phyloP scores from a whole-genome alignment of 2,797 vertebrate species.

The Phalloptychus januarius region DNA sequence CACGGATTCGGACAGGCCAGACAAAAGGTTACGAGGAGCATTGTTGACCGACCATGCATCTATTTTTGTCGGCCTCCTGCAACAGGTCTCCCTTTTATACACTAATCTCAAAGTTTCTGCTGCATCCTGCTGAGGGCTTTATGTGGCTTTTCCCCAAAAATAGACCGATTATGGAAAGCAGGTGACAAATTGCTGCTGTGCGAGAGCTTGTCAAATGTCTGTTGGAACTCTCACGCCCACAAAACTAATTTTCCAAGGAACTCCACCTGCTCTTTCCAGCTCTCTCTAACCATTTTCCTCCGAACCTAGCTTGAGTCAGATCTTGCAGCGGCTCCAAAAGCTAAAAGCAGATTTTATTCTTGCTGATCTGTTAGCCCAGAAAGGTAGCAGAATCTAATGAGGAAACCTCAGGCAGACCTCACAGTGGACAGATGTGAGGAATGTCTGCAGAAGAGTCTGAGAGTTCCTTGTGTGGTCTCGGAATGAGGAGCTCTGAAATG shows the following conservation, averaged over 20 bases:
- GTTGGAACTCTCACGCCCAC: conserved; percentile 40
- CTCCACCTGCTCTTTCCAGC: conserved; percentile 68
- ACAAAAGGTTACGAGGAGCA: conserved; percentile 65
- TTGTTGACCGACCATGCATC: conserved; percentile 72
- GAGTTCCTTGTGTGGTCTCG: conserved; percentile 15
- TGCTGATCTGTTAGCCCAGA: conserved; percentile 61
- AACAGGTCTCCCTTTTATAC: conserved; percentile 49
- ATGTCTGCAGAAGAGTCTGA: conserved; percentile 23
- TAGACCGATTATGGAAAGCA: conserved; percentile 58
- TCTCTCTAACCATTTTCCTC: conserved; percentile 54
- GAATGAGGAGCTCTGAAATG: conserved; percentile 13
- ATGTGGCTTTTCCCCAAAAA: conserved; percentile 41
- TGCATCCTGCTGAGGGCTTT: conserved; percentile 48
- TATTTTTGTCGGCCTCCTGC: conserved; percentile 54
- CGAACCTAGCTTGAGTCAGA: conserved; percentile 29
- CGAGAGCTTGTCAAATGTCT: conserved; percentile 49
- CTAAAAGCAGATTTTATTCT: conserved; percentile 37
- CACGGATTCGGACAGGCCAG: conserved; percentile 14
- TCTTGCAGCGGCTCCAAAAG: conserved; percentile 52
- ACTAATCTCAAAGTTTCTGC: conserved; percentile 47
- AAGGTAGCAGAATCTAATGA: conserved; percentile 41
- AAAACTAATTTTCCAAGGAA: conserved; percentile 43
- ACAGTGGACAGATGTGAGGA: conserved; percentile 44
- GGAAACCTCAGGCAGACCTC: conserved; percentile 51
- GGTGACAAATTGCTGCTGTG: conserved; percentile 55